Evolutionary conservation across 2,888 invertebrate species (phyloP).

Genomic region (Caenorhabditis panamensis): DNA sequence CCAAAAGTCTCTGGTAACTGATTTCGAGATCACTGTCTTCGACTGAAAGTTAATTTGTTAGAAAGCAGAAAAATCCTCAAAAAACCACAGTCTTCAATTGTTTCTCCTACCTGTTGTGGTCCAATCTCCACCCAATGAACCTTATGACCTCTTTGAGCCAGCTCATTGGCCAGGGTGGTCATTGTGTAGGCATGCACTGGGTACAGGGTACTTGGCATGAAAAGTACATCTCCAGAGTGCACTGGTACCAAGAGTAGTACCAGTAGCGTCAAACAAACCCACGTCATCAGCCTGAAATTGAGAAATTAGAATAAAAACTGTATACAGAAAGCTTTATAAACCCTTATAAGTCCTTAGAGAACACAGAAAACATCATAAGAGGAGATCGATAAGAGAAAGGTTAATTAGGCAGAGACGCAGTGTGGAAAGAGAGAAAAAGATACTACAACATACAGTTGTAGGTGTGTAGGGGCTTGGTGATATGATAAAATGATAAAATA

Average conservation of each 20-base stretch:
- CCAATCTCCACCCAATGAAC: conserved; percentile 80
- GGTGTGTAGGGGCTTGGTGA: background rate
- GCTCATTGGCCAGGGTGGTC: conserved; percentile 78
- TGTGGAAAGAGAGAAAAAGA: conserved; percentile 7
- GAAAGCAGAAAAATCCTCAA: too few species aligned
- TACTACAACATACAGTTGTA: conserved; percentile 46
- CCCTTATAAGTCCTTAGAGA: too few species aligned
- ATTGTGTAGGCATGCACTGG: conserved; percentile 78
- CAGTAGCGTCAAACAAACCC: background rate
- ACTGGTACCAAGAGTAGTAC: background rate
- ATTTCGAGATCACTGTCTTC: conserved; percentile 38
- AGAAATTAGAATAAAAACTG: too few species aligned
- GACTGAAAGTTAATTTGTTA: too few species aligned
- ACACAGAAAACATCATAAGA: too few species aligned
- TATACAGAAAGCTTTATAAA: too few species aligned
- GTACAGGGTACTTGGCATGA: conserved; percentile 77
- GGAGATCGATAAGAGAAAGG: background rate
- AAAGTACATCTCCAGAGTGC: conserved; percentile 66
- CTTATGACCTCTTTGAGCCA: conserved; percentile 74
- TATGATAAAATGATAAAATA: background rate
- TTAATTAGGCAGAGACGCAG: conserved; percentile 14
- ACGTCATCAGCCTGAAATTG: too few species aligned
- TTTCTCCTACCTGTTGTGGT: conserved; percentile 74
- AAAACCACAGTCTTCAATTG: too few species aligned
- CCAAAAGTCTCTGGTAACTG: conserved; percentile 53